Base-by-base conservation (phyloP, 2,888 invertebrate species). In the Troides helena region DNA sequence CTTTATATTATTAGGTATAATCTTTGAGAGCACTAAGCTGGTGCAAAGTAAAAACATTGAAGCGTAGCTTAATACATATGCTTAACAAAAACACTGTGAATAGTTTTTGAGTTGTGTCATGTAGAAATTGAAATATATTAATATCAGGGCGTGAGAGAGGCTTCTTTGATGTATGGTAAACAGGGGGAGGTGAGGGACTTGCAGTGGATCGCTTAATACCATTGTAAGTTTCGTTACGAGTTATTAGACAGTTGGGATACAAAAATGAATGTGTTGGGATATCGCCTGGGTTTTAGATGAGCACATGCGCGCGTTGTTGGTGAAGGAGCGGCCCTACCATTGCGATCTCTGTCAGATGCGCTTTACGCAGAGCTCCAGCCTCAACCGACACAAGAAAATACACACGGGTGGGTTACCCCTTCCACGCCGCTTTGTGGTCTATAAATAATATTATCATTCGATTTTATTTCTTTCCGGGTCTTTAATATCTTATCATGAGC, bases 311-410 rank as follows among this genome's bases (percentile, higher is more conserved):
- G 90, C 92, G 81, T 86, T 92, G 91, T 82, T 89, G 92, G 89
- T 84, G 90, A 92, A 92, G 92, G 92, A 92, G 83, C 91, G 92
- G 84, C 95, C 95, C 76, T 95, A 94, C 91, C 94, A 94, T 87
- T 95, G 95, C 86, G 94, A 94, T 79, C 89, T 95, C 83, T 95
- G 95, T 87, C 93, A 94, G 86, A 95, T 95, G 89, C 93, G 95
- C 87, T 95, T 95, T 89, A 95, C 95, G 81, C 95, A 95, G 89
- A 95, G 95, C 87, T 95, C 95, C 90, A 95, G 95, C 85, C 93
- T 95, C 82, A 95, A 95, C 89, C 94, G 95, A 80, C 95, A 95
- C 90, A 95, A 95, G 89, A 94, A 95, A 84, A 95, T 95, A 78
- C 95, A 95, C 83, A 95, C 95, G 83, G 93, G 93, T 93, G 90